Conservation (phyloP, 2,113 vertebrate genomes). For the Sinosuthora webbiana region DNA sequence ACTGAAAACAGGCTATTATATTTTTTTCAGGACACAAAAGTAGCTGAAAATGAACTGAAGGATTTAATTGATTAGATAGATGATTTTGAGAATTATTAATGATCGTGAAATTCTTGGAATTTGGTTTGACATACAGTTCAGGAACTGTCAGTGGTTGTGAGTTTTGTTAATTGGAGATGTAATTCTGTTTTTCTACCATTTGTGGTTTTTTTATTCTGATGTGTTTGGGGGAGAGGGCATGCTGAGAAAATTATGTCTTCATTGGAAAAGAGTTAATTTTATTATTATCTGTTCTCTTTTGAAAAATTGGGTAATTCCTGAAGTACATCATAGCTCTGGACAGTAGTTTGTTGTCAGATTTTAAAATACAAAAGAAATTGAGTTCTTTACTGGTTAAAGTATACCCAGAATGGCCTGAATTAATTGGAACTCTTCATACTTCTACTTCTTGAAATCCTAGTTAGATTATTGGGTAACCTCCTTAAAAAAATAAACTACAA, state of each 20-base stretch:
- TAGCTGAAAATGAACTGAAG: not conserved
- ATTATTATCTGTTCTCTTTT: not conserved
- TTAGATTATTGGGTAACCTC: not conserved
- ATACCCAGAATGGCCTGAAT: not conserved
- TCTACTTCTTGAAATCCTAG: not conserved
- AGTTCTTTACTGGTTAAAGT: not conserved
- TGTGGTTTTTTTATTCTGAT: not conserved
- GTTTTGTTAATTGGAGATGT: not conserved
- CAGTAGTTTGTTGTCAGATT: not conserved
- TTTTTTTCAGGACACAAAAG: not conserved
- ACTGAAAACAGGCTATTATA: constrained; percentile 1
- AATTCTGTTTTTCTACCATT: not conserved
- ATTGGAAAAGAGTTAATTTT: not conserved
- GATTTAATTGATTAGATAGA: not conserved
- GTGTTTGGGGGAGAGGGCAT: not conserved
- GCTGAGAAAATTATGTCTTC: not conserved
- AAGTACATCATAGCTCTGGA: not conserved
- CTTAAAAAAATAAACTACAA: not conserved
- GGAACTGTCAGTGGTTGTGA: not conserved
- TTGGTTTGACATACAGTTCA: not conserved
- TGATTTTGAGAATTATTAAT: not conserved
- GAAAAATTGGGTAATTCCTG: not conserved
- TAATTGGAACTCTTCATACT: not conserved
- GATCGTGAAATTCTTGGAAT: not conserved
- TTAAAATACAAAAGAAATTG: not conserved